phyloP scores from a whole-genome alignment of 2,113 vertebrate genomes.

The Nannospalax galili region DNA sequence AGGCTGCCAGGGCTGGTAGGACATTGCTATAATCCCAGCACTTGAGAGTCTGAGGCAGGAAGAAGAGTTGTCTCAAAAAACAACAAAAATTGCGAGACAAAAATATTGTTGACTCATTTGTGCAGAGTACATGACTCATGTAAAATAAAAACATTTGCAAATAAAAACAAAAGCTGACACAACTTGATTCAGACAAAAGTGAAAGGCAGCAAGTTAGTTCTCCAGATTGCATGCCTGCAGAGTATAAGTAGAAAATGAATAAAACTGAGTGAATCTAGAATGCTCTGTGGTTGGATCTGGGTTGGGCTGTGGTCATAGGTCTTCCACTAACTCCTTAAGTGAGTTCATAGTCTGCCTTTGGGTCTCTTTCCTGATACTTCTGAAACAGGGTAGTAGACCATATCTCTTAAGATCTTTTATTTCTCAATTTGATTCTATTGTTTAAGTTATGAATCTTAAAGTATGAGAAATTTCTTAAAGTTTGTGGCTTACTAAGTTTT shows the following conservation, averaged over 20 bases:
- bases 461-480: constrained; percentile 49
- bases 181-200: constrained; percentile 12
- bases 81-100: not conserved
- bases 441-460: constrained; percentile 54
- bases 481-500: constrained; percentile 50
- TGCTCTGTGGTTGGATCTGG: not conserved
- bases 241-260: not conserved
- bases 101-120: constrained; percentile 7
- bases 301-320: not conserved
- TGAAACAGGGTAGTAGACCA: not conserved
- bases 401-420: constrained; percentile 35
- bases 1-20: not conserved
- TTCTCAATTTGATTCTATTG: constrained; percentile 35
- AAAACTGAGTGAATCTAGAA: not conserved
- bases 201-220: constrained; percentile 23
- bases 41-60: not conserved
- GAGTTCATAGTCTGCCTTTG: constrained; percentile 5
- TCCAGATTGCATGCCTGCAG: not conserved
- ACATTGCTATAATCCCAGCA: not conserved
- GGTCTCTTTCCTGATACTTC: not conserved
- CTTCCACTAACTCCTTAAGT: not conserved
- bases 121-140: constrained; percentile 40
- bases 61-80: not conserved
- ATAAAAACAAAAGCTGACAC: not conserved
- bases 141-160: constrained; percentile 58